These are phyloP conservation scores for Poecilia gillii DNA, from an alignment of 2,797 vertebrate species.

Conservation along the genomic window DNA sequence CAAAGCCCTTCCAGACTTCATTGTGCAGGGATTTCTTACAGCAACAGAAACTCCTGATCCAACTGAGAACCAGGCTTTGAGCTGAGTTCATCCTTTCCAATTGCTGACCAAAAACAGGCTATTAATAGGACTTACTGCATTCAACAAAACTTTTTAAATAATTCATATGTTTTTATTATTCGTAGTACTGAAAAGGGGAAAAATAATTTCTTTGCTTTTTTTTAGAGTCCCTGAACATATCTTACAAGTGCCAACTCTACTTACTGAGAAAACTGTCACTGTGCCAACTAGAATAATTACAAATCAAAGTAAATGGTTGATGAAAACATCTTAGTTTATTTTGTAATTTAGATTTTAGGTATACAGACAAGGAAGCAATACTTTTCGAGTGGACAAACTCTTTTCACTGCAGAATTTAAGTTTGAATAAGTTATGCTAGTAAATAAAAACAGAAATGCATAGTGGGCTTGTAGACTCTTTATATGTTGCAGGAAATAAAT, in stretches of 20 bases:
- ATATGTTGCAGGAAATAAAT: not conserved
- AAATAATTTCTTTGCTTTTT: not conserved
- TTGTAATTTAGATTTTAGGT: not conserved
- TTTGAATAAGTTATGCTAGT: not conserved
- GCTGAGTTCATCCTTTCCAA: not conserved
- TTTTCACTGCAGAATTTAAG: not conserved
- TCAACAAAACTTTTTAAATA: not conserved
- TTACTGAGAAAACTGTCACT: not conserved
- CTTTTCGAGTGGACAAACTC: not conserved
- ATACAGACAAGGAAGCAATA: not conserved
- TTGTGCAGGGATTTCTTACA: not conserved
- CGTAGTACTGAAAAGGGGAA: not conserved
- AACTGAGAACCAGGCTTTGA: not conserved
- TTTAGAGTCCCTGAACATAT: not conserved
- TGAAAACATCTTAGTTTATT: not conserved
- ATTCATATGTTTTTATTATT: not conserved
- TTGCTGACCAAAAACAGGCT: not conserved
- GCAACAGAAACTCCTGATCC: not conserved
- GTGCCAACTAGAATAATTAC: not conserved
- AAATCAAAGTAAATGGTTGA: not conserved
- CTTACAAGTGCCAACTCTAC: not conserved
- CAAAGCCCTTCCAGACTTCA: not conserved
- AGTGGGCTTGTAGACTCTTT: not conserved
- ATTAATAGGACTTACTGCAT: not conserved
- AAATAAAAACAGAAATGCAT: not conserved